Base-by-base conservation (phyloP, 2,797 vertebrate genomes). In the Gymnoscopelus microlampas region DNA sequence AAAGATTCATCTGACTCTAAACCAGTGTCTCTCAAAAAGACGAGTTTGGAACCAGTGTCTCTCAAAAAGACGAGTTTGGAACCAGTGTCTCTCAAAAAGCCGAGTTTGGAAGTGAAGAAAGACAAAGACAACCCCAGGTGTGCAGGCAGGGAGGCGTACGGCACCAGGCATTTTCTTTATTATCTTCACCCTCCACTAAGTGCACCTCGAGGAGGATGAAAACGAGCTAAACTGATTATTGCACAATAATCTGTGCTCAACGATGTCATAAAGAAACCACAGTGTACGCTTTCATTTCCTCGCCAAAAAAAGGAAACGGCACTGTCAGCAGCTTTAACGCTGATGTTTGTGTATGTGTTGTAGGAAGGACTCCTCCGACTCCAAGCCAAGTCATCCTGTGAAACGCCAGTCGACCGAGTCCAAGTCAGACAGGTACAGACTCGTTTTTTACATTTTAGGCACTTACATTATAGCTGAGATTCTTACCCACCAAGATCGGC, bases 351-450 rank as follows among this genome's bases (percentile, higher is more conserved):
- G 2, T 73, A 68, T 68, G 5, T 73, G 39, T 64, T 87, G 15
- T 66, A 95, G 94, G 77, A 94, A 90, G 75, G 92, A 94, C 53
- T 93, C 91, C 0, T 71, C 75, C 2, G 92, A 94, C 53, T 86
- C 76, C 1, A 94, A 91, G 74, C 77, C 87, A 7, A 72, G 63
- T 13, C 91, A 78, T 3, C 71, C 79, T 60, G 68, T 79, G 54
- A 93, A 91, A 84, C 84, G 81, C 5, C 89, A 64, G 7, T 92
- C 89, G 19, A 68, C 74, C 62, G 92, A 94, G 35, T 60, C 76
- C 23, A 95, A 91, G 85, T 57, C 84, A 15, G 88, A 93, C 72
- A 93, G 93, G 94, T 95, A 74, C 59, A 12, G 53, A 6, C 39
- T 44, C 0, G 32, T 35, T 29, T 29, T 29, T 29, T 29, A 3